Conservation (phyloP, 2,113 vertebrate species). For the Sinocyclocheilus anshuiensis region DNA sequence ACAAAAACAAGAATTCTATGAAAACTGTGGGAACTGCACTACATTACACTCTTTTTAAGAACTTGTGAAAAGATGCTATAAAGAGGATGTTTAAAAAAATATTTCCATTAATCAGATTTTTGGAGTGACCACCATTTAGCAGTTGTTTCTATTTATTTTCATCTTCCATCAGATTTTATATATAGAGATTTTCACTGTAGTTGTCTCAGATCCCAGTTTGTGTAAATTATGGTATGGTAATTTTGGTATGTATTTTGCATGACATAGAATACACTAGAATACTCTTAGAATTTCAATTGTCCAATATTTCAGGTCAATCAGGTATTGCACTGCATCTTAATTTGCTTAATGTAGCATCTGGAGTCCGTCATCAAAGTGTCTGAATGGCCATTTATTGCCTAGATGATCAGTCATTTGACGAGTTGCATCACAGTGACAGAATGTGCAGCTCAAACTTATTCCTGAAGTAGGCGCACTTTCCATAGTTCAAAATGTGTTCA, state of each 20-base stretch:
- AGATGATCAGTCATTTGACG: not conserved
- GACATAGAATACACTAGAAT: too few relatives aligned
- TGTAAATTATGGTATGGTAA: not conserved
- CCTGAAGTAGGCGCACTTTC: not conserved
- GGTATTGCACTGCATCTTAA: not conserved
- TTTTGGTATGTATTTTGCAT: not conserved
- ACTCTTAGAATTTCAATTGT: too few relatives aligned
- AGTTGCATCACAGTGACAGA: not conserved
- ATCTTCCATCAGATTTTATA: not conserved
- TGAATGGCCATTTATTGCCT: not conserved
- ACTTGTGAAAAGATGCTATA: not conserved
- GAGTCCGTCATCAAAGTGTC: not conserved
- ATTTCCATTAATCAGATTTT: too few relatives aligned
- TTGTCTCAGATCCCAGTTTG: not conserved
- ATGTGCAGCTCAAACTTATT: not conserved
- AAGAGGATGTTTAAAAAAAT: not conserved
- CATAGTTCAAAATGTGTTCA: not conserved
- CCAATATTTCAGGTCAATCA: not conserved
- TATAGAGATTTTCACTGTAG: not conserved
- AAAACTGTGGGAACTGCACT: not conserved
- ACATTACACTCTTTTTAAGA: not conserved
- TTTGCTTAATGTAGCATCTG: not conserved
- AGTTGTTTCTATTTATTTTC: not conserved
- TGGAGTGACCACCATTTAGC: not conserved
- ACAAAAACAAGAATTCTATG: not conserved